These are phyloP conservation scores for Drosophila flavopinicola DNA, from an alignment of 2,888 invertebrate genomes.

Conservation along the genomic window DNA sequence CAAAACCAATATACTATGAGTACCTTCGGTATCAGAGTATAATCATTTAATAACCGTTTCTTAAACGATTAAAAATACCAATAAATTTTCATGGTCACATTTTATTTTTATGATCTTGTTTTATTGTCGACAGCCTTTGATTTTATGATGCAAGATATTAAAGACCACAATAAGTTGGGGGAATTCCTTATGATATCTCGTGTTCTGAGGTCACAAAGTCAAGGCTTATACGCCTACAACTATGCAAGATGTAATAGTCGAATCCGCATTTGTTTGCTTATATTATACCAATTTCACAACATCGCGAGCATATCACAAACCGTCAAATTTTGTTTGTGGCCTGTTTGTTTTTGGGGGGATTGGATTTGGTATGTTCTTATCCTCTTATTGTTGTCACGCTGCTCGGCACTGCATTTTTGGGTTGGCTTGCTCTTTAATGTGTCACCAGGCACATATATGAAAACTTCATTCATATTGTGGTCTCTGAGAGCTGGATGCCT, in stretches of 20 bases:
- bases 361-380: conserved; percentile 3
- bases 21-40: too few relatives aligned
- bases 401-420: conserved; percentile 2
- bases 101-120: conserved; percentile 36
- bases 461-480: conserved; percentile 63
- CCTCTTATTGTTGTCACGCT: conserved; percentile 28
- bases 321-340: conserved; percentile 31
- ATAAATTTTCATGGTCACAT: conserved; percentile 36
- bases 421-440: conserved; percentile 46
- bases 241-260: background rate
- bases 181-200: conserved; percentile 34
- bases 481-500: conserved; percentile 21
- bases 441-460: conserved; percentile 62
- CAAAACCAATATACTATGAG: too few relatives aligned
- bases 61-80: conserved; percentile 36
- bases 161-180: background rate
- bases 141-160: conserved; percentile 30
- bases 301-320: conserved; percentile 14
- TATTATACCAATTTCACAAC: conserved; percentile 23
- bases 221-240: conserved; percentile 1
- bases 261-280: conserved; percentile 7
- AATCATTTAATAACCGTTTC: conserved; percentile 20
- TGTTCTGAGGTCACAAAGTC: conserved; percentile 11
- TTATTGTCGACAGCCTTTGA: conserved; percentile 23
- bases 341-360: background rate